Conservation (phyloP, 2,797 vertebrate genomes). For the Acanthornis magna region DNA sequence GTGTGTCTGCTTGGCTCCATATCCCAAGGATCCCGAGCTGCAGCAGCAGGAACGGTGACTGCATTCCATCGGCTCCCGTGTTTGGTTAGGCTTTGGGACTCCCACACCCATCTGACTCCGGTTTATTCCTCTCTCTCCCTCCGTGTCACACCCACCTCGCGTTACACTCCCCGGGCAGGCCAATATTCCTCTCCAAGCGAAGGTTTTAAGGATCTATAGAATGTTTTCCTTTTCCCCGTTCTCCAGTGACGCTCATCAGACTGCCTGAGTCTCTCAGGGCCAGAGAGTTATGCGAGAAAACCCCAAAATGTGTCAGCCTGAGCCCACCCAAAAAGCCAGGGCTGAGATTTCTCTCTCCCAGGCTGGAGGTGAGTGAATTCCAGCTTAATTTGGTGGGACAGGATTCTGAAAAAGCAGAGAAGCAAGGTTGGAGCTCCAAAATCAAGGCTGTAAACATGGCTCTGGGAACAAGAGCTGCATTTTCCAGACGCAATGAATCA, state of each 20-base stretch:
- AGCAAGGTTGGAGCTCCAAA: neutral
- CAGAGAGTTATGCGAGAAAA: neutral
- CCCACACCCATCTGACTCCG: too few relatives aligned
- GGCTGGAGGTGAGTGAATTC: neutral
- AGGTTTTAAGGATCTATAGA: neutral
- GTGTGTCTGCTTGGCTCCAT: neutral
- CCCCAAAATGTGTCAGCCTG: neutral
- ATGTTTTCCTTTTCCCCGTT: neutral
- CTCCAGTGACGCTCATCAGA: neutral
- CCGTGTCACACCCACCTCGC: neutral
- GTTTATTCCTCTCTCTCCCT: neutral
- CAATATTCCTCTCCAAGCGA: neutral
- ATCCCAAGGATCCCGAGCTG: neutral
- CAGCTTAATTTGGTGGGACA: neutral
- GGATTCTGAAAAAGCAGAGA: neutral
- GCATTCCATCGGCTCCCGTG: neutral
- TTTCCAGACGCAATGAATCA: neutral
- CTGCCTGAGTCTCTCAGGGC: neutral
- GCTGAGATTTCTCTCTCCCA: neutral
- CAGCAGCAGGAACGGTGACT: neutral
- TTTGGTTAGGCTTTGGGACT: neutral
- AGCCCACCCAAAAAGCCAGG: neutral
- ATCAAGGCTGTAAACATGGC: accelerated
- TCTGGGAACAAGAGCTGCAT: neutral
- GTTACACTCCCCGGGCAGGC: neutral